Evolutionary conservation across 2,113 vertebrate species (phyloP).

Genomic region (Conger conger): DNA sequence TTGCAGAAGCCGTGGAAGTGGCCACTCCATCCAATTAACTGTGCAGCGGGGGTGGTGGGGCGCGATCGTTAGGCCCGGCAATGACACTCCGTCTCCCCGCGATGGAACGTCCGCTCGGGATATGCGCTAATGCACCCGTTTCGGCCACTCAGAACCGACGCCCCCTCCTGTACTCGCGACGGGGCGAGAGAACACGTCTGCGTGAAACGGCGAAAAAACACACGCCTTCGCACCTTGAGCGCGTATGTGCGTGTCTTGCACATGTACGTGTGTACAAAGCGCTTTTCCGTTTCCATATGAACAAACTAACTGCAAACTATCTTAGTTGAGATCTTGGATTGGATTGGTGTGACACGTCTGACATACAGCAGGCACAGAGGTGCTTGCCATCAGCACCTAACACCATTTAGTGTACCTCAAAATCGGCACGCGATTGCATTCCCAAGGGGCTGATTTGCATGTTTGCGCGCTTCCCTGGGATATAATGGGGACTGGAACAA

Average conservation of each 20-base stretch:
- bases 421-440: not conserved
- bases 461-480: not conserved
- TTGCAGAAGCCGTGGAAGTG: conserved; percentile 1
- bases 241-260: not conserved
- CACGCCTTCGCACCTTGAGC: too few species aligned
- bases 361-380: not conserved
- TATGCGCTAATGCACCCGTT: not conserved
- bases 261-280: not conserved
- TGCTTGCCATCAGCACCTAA: not conserved
- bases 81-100: not conserved
- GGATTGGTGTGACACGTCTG: not conserved
- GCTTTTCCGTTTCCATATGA: not conserved
- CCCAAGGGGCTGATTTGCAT: not conserved
- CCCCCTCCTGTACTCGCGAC: not conserved
- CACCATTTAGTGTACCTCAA: not conserved
- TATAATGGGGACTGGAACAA: not conserved
- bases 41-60: too few species aligned
- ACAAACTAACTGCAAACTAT: not conserved
- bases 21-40: not conserved
- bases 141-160: not conserved
- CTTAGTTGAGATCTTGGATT: not conserved
- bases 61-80: not conserved
- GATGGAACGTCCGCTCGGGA: not conserved
- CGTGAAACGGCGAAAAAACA: too few species aligned
- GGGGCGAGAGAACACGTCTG: too few species aligned